Evolutionary conservation across 1,140 invertebrate species (phyloP).

Genomic region (Anastrepha ludens): DNA sequence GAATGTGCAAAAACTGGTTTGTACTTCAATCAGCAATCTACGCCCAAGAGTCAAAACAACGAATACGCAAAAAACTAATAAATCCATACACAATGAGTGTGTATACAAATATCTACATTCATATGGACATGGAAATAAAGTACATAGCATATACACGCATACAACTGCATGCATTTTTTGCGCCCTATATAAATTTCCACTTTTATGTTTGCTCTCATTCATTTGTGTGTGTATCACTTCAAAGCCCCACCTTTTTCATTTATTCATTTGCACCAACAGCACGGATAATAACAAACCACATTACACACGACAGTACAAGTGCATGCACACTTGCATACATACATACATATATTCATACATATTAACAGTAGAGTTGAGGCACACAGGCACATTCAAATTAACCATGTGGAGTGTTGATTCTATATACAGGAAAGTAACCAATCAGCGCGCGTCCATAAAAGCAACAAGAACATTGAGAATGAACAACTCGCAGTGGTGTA

Average conservation of each 20-base stretch:
- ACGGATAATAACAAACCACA: conserved; percentile 8
- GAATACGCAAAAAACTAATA: not conserved
- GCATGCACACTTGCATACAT: not conserved
- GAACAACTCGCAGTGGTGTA: not conserved
- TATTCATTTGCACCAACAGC: conserved; percentile 26
- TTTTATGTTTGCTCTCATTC: not conserved
- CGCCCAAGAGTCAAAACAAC: not conserved
- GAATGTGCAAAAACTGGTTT: conserved; percentile 31
- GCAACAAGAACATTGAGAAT: not conserved
- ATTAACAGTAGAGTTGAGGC: not conserved
- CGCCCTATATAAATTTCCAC: conserved; percentile 28
- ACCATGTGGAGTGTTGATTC: not conserved
- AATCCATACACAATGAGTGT: not conserved
- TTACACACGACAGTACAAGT: not conserved
- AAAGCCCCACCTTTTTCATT: conserved; percentile 36
- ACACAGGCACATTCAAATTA: not conserved
- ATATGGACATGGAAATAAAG: not conserved
- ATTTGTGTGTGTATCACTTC: not conserved
- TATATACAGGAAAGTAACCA: not conserved
- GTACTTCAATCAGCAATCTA: conserved; percentile 34
- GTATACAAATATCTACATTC: not conserved
- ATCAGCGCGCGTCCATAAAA: not conserved
- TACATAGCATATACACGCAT: not conserved
- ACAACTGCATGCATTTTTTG: not conserved
- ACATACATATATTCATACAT: not conserved